phyloP scores from a whole-genome alignment of 2,113 vertebrate species.

The Paramormyrops kingsleyae region DNA sequence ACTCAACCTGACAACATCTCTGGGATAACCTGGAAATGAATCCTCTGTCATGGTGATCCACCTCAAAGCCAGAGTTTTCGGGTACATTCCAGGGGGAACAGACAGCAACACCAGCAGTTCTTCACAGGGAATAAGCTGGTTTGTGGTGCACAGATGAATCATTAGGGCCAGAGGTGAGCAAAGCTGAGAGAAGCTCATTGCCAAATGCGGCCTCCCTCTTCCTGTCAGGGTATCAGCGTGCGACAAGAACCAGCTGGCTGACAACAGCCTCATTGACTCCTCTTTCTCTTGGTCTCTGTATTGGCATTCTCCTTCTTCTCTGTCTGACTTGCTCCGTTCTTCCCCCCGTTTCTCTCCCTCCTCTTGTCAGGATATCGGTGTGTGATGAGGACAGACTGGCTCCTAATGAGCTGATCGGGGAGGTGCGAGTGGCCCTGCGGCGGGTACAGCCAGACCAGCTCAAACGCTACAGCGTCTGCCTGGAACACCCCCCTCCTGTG shows the following conservation, averaged over 20 bases:
- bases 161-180: neutral
- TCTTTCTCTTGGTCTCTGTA: neutral
- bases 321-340: neutral
- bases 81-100: neutral
- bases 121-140: neutral
- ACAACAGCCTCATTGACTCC: neutral
- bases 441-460: conserved; percentile 69
- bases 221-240: neutral
- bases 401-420: conserved; percentile 82
- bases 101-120: neutral
- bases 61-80: neutral
- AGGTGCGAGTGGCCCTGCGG: conserved; percentile 72
- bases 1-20: neutral
- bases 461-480: conserved; percentile 76
- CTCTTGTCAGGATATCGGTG: conserved; percentile 68
- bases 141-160: neutral
- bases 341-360: conserved; percentile 18
- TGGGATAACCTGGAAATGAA: neutral
- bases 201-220: neutral
- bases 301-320: neutral
- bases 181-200: neutral
- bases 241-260: neutral
- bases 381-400: conserved; percentile 84
- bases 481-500: conserved; percentile 75
- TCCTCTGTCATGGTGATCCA: neutral